Conservation (phyloP, 2,888 invertebrate species). For the Megalurothrips usitatus region DNA sequence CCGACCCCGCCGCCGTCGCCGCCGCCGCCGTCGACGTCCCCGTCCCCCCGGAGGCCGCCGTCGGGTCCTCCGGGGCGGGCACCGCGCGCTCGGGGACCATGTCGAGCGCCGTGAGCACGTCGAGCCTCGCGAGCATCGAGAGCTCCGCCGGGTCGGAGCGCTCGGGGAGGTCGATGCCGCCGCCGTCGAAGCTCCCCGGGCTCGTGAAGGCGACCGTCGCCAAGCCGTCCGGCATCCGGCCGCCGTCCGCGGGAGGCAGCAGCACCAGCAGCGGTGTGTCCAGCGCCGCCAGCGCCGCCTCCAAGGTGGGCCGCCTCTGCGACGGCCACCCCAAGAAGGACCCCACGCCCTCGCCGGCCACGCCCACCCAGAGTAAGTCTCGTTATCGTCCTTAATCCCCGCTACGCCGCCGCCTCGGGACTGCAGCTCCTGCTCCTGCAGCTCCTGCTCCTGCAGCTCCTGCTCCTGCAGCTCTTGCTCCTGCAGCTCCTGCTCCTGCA, state of each 20-base stretch:
- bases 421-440: too few species aligned
- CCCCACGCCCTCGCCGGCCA: constrained; percentile 3
- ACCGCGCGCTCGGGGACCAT: background rate
- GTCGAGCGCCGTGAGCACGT: constrained; percentile 3
- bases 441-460: too few species aligned
- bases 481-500: too few species aligned
- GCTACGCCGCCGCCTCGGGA: too few species aligned
- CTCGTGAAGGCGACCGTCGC: constrained; percentile 3
- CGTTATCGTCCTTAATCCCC: too few species aligned
- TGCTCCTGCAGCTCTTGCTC: too few species aligned
- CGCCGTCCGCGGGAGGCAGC: background rate
- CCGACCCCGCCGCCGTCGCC: background rate
- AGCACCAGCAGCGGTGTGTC: background rate
- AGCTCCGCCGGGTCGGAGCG: constrained; percentile 12
- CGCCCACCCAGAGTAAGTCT: background rate
- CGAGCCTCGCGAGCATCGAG: background rate
- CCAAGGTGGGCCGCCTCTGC: background rate
- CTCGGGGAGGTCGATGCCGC: background rate
- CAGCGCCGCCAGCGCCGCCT: background rate
- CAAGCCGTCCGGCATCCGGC: constrained; percentile 1
- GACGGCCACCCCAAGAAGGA: constrained; percentile 15
- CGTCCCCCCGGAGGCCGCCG: background rate
- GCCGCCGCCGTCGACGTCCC: background rate
- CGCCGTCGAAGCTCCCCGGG: constrained; percentile 15
- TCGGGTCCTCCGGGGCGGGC: background rate